Base-by-base conservation (phyloP, 2,888 invertebrate genomes). In the Hemaris fuciformis region DNA sequence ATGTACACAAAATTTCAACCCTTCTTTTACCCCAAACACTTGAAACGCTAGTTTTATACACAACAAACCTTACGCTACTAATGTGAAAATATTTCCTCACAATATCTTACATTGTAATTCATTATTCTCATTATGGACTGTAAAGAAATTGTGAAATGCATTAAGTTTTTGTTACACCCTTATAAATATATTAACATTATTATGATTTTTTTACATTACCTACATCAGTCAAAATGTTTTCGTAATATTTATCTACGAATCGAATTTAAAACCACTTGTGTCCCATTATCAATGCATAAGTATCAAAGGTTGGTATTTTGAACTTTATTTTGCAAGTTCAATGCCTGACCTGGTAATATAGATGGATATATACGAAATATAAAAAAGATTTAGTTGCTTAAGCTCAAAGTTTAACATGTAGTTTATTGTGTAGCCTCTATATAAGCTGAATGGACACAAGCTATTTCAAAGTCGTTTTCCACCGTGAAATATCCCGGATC, bases 121-220 rank as follows among this genome's bases (percentile, higher is more conserved):
- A 80, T 84, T 85, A 88, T 84, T 85, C 75, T 84, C 85, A 42
- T 84, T 88, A 89, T 87, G 89, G 89, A 90, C 90, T 89, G 88
- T 90, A 88, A 88, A 89, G 90, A 89, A 91, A 91, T 82, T 87
- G 90, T 89, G 89, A 92, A 92, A 92, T 92, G 91, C 91, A 91
- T 88, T 87, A 89, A 86, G 87, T 88, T 88, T 87, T 88, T 89
- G 86, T 89, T 89, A 89, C 83, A 87, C 77, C 72, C 89, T 89
- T 91, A 91, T 77, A 88, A 90, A 89, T 91, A 91, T 85, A 87
- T 88, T 89, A 90, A 89, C 88, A 88, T 85, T 87, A 85, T 86
- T 85, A 86, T 81, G 84, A 53, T 84, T 83, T 83, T n/a, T 82
- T 78, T 79, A 83, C 76, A 85, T 87, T 85, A 85, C 84, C 53